Percentiles rank a stretch among this genome's conserved stretches.
Conservation (phyloP, 2,888 invertebrate species). For the Apamea sordens region DNA sequence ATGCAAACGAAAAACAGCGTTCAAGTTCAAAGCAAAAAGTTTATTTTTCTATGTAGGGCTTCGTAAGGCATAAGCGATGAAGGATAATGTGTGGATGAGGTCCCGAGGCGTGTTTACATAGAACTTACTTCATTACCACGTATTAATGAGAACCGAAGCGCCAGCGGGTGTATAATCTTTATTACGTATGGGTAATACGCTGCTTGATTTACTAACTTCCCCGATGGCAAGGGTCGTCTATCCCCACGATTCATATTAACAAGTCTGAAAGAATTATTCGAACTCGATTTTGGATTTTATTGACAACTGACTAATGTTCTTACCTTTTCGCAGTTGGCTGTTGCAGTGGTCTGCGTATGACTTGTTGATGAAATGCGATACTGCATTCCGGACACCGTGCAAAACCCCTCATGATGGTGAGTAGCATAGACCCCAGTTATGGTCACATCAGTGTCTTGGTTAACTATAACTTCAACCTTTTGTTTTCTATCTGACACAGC, state of each 20-base stretch:
- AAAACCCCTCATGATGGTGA: constrained; percentile 95
- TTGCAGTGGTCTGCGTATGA: constrained; percentile 95
- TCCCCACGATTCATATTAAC: constrained; percentile 43
- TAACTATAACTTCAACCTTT: constrained; percentile 94
- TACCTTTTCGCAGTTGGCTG: constrained; percentile 93
- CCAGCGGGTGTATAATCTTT: constrained; percentile 77
- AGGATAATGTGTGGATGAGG: constrained; percentile 83
- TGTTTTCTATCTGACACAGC: constrained; percentile 84
- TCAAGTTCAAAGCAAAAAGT: constrained; percentile 73
- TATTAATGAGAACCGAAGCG: constrained; percentile 85
- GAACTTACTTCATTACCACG: constrained; percentile 88
- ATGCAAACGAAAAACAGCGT: constrained; percentile 68
- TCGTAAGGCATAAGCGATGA: constrained; percentile 75
- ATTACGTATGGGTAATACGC: constrained; percentile 76
- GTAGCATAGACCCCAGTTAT: constrained; percentile 96
- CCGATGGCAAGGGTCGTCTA: constrained; percentile 48
- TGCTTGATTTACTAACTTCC: constrained; percentile 76
- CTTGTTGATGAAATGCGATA: constrained; percentile 97
- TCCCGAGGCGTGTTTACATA: constrained; percentile 86
- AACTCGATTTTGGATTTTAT: constrained; percentile 13
- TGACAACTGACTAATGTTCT: constrained; percentile 65
- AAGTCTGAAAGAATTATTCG: constrained; percentile 42
- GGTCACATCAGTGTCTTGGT: constrained; percentile 96
- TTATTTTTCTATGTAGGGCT: constrained; percentile 75
- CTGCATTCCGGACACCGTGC: constrained; percentile 96